Conservation (phyloP, 64 coral and sea anemone genomes). For the Stylophora pistillata region DNA sequence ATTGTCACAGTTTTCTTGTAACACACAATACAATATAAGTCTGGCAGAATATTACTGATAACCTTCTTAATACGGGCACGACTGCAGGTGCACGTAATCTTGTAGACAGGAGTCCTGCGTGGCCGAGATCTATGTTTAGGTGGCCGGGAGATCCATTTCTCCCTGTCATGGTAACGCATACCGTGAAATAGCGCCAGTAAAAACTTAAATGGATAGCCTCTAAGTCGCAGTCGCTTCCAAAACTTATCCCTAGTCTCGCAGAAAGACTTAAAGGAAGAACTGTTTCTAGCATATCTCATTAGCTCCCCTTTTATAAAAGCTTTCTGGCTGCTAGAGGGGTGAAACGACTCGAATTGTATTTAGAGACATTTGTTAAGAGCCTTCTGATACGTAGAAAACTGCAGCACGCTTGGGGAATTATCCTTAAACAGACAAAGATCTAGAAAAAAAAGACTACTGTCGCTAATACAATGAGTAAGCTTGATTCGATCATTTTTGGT, state of each 20-base stretch:
- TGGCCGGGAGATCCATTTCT: conserved; percentile 20
- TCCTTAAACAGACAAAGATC: no score
- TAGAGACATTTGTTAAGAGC: no score
- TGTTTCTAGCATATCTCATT: no score
- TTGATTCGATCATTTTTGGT: no score
- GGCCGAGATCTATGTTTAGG: neutral
- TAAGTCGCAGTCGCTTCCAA: conserved; percentile 40
- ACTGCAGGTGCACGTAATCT: neutral
- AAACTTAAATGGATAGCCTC: conserved; percentile 31
- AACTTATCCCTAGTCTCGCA: conserved; percentile 12
- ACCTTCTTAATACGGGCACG: neutral
- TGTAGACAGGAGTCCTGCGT: neutral
- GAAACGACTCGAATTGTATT: no score
- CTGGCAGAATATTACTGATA: neutral
- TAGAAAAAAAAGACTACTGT: no score
- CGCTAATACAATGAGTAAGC: no score
- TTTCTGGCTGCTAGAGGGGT: no score
- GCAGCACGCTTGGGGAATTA: no score
- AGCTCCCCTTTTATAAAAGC: no score
- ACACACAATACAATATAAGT: neutral
- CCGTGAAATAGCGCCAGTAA: conserved; percentile 43
- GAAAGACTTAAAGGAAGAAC: neutral
- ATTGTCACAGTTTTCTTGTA: neutral
- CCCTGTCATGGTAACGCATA: conserved; percentile 24
- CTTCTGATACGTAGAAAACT: no score